Conservation (phyloP, 2,888 invertebrate genomes). For the Erebia palarica region DNA sequence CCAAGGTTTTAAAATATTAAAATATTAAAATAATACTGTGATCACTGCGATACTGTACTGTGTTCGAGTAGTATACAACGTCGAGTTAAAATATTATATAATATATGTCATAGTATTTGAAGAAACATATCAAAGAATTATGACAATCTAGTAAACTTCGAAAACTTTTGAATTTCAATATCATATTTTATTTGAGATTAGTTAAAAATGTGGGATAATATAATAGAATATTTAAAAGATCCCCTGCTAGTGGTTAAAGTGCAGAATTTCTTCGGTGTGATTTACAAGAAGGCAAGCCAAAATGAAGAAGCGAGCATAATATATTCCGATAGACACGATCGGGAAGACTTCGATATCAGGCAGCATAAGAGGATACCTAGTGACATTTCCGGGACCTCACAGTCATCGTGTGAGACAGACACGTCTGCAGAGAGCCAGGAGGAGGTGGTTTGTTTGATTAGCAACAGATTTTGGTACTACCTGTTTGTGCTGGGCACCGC, state of each 20-base stretch:
- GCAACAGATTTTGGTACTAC: slow-evolving; percentile 91
- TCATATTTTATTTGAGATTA: background rate
- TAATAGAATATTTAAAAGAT: slow-evolving; percentile 87
- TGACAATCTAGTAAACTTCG: background rate
- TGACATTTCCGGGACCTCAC: slow-evolving; percentile 67
- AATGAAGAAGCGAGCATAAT: slow-evolving; percentile 56
- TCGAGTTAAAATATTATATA: background rate
- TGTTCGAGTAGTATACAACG: slow-evolving; percentile 1
- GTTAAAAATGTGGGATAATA: slow-evolving; percentile 67
- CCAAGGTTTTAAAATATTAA: too few relatives aligned
- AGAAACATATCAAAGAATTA: background rate
- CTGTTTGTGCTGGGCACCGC: slow-evolving; percentile 92
- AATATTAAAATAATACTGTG: too few relatives aligned
- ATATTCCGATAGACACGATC: slow-evolving; percentile 58
- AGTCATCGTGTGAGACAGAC: slow-evolving; percentile 69
- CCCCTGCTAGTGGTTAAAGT: slow-evolving; percentile 89
- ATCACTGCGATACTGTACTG: too few relatives aligned
- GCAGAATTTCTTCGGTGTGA: slow-evolving; percentile 90
- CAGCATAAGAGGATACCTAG: slow-evolving; percentile 69
- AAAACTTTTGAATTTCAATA: background rate
- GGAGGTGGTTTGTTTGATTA: slow-evolving; percentile 79
- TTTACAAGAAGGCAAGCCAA: slow-evolving; percentile 65
- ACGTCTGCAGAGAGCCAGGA: slow-evolving; percentile 62
- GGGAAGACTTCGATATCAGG: slow-evolving; percentile 53
- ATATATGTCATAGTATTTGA: background rate